Base-by-base conservation (phyloP, 2,888 invertebrate genomes). In the Orthosia cruda region DNA sequence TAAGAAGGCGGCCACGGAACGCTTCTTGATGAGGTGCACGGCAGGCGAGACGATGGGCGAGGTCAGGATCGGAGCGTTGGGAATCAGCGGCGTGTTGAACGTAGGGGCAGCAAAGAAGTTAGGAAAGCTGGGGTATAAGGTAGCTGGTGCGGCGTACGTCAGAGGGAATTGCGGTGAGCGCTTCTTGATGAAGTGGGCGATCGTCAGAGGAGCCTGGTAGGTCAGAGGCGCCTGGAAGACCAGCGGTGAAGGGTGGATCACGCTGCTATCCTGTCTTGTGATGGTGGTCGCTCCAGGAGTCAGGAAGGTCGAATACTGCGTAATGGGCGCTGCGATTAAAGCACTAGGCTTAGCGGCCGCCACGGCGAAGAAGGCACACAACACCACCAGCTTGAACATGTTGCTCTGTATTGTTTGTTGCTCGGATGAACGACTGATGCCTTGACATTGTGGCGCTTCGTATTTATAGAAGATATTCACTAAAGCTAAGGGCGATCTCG, bases 281-380 rank as follows among this genome's bases (percentile, higher is more conserved):
- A 95, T 93, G 61, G 92, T 93, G 15, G 95, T 94, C 16, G 92
- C 89, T 50, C 91, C 93, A 62, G 95, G 95, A 12, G 93, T 80
- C 57, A 94, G 62, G 62, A 92, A 76, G 15, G 93, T 90, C 72
- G 93, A 80, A 54, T 81, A 85, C 18, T 85, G 92, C 18, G 91
- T 81, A 47, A 89, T 79, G 65, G 83, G 87, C 15, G 85, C 61
- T 59, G 80, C 55, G 26, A 72, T 57, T 55, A 88, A 40, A 16
- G 84, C 68, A 32, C 91, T 86, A 13, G 95, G 95, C 82, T 94
- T 92, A 84, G 97, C 97, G 71, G 94, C 91, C 85, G 94, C 97
- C 87, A 96, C 94, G 87, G 97, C 97, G 89, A 97, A 90, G 89
- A 97, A 93, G 94, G 97, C 97, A 91, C 95, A 97, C 97, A 97